Percentiles rank a stretch among this genome's conserved stretches.
Conservation (phyloP, 1,140 invertebrate genomes). For the Drosophila varians region DNA sequence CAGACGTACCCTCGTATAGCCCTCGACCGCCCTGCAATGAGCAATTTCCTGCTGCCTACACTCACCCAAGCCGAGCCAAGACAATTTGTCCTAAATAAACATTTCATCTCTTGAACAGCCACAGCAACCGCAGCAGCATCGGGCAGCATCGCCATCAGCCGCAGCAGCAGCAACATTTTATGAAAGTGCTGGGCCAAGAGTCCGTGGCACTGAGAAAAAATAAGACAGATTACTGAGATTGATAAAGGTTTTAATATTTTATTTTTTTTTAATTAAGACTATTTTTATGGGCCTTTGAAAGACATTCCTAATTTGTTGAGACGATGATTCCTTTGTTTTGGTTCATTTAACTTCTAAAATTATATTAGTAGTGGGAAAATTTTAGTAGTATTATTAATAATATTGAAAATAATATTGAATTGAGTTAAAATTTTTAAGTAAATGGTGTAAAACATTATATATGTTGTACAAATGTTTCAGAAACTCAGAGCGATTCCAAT, state of each 20-base stretch:
- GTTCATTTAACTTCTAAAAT: too few species aligned
- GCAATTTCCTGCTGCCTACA: slow-evolving; percentile 78
- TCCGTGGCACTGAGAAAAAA: slow-evolving; percentile 21
- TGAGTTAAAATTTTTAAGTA: too few species aligned
- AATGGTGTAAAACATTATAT: too few species aligned
- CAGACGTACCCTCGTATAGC: slow-evolving; percentile 21
- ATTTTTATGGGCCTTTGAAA: background rate
- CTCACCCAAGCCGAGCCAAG: slow-evolving; percentile 37
- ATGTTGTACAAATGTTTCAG: background rate
- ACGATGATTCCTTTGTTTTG: too few species aligned
- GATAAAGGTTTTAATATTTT: too few species aligned
- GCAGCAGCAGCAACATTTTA: slow-evolving; percentile 63
- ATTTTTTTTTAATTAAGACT: too few species aligned
- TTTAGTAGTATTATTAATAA: background rate
- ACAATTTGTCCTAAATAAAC: slow-evolving; percentile 83
- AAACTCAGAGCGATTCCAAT: too few species aligned
- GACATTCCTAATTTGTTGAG: too few species aligned
- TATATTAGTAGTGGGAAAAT: too few species aligned
- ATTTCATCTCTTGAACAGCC: slow-evolving; percentile 70
- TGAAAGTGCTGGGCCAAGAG: slow-evolving; percentile 66
- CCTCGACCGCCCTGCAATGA: slow-evolving; percentile 55
- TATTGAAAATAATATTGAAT: too few species aligned
- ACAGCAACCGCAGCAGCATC: slow-evolving; percentile 32
- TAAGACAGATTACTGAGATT: too few species aligned
- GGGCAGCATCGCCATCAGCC: slow-evolving; percentile 3